Base-by-base conservation (phyloP, 2,797 vertebrate species). In the Erethizon dorsatum region DNA sequence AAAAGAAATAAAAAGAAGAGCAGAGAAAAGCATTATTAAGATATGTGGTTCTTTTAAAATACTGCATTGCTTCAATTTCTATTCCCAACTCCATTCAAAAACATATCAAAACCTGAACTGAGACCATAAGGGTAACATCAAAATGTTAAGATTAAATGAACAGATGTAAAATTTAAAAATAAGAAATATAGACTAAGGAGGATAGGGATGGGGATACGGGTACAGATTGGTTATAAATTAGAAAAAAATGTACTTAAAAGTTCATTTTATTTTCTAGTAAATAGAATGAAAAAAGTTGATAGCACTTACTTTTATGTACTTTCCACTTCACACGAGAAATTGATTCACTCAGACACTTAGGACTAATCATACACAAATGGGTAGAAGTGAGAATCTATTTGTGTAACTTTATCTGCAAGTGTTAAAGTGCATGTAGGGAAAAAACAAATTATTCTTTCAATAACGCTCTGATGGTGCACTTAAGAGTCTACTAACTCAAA, bases 231-330 rank as follows among this genome's bases (percentile, higher is more conserved):
- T 90, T 83, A 52, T 52, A 91, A 77, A 84, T 79, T 84, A 94
- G 45, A 90, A 93, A 90, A 89, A 94, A 69, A 47, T 4, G n/a
- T 24, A 3, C 78, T 83, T 50, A 65, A 91, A 90, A n/a, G 26
- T 71, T 94, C 22, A 61, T 80, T 85, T 84, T 85, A 86, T 75
- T 97, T 94, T 86, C 47, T 26, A 91, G 57, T 50, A 92, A 92
- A 89, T 57, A 26, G 84, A 92, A 93, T 67, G 20, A 52, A 18
- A 79, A 78, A 63, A 69, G 15, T 63, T 31, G 56, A 47, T n/a
- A 95, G 85, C 10, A 63, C 56, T 92, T 86, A 75, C 33, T 75
- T 90, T 71, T 50, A 83, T 59, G 56, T 87, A 82, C 73, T 95
- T 95, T 88, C 28, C 37, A 45, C 77, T 94, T 78, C 56, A 47